phyloP scores from a whole-genome alignment of 2,888 invertebrate genomes.

The Acanthosepion esculentum region DNA sequence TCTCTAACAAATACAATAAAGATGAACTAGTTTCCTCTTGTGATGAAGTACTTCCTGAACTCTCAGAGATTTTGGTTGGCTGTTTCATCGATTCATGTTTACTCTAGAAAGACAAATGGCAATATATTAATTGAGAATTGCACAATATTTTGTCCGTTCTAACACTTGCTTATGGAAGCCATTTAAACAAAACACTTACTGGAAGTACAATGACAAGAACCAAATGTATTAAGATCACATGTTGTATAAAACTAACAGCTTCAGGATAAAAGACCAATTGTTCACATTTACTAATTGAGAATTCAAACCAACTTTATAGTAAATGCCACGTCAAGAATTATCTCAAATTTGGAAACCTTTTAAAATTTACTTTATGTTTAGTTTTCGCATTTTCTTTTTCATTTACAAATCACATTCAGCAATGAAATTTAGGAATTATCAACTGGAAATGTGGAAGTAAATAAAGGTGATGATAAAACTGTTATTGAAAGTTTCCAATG shows the following conservation, averaged over 20 bases:
- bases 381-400: no score
- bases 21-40: constrained; percentile 54
- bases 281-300: no score
- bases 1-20: constrained; percentile 70
- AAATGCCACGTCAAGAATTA: no score
- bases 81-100: constrained; percentile 24
- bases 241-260: neutral
- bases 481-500: no score
- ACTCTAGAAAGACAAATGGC: neutral
- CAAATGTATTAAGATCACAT: neutral
- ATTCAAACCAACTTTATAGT: no score
- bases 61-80: constrained; percentile 46
- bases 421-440: no score
- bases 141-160: neutral
- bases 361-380: no score
- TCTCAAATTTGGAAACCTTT: no score
- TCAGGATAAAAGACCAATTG: neutral
- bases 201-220: no score
- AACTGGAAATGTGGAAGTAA: no score
- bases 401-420: no score
- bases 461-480: no score
- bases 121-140: neutral
- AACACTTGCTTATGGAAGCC: neutral
- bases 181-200: neutral
- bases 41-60: constrained; percentile 15